Evolutionary conservation across 2,113 vertebrate genomes (phyloP).

Genomic region (Echinops telfairi): DNA sequence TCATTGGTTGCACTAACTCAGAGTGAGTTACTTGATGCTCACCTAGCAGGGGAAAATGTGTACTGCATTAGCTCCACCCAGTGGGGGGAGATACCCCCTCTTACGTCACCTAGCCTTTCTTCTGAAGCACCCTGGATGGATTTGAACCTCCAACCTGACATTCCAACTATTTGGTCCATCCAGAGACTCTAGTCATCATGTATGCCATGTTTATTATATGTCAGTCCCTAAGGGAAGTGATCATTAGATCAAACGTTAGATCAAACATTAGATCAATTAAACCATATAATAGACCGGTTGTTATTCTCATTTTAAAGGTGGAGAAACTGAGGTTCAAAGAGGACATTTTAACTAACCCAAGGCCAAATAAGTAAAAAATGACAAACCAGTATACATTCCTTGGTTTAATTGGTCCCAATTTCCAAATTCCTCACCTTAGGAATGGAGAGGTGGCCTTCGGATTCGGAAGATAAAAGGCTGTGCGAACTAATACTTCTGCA

Average conservation of each 20-base stretch:
- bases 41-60: too few relatives aligned
- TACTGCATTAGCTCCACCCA: too few relatives aligned
- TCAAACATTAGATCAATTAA: not conserved
- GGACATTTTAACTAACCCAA: not conserved
- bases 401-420: not conserved
- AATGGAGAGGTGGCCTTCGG: not conserved
- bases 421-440: not conserved
- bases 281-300: not conserved
- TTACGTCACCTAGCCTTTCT: not conserved
- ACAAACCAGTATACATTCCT: not conserved
- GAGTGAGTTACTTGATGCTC: too few relatives aligned
- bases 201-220: not conserved
- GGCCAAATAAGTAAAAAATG: not conserved
- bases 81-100: too few relatives aligned
- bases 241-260: too few relatives aligned
- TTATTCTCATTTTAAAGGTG: not conserved
- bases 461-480: not conserved
- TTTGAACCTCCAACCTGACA: not conserved
- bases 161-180: not conserved
- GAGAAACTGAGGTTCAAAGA: conserved; percentile 8
- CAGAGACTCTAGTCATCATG: not conserved
- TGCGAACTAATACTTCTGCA: not conserved
- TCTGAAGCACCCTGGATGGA: not conserved
- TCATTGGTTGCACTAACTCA: too few relatives aligned
- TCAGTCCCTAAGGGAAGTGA: not conserved